These are phyloP conservation scores for Hiodon alosoides DNA, from an alignment of 2,113 vertebrate genomes.

Conservation along the genomic window DNA sequence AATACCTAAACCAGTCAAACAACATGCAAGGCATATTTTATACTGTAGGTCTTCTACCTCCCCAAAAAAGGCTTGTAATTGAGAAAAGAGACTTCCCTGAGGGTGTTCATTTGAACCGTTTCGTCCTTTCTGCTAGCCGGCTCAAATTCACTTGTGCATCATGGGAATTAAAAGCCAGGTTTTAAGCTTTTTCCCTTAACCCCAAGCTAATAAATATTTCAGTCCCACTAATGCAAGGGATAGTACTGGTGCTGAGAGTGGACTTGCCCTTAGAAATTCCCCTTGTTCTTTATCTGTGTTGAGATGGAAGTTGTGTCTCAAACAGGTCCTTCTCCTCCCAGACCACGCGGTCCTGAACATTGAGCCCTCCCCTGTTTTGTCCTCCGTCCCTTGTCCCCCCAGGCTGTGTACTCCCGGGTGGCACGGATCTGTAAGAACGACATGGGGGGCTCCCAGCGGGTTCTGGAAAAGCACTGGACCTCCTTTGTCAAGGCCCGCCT, in stretches of 20 bases:
- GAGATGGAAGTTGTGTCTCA: background rate
- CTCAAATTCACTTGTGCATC: constrained; percentile 42
- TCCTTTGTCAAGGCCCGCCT: constrained; percentile 93
- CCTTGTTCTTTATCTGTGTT: constrained; percentile 21
- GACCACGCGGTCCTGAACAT: no score
- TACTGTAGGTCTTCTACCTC: background rate
- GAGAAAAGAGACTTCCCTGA: constrained; percentile 16
- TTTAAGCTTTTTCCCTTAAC: constrained; percentile 56
- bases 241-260: constrained; percentile 64
- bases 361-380: background rate
- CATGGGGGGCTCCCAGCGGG: constrained; percentile 90
- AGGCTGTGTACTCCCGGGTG: constrained; percentile 96
- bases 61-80: background rate
- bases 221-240: constrained; percentile 60
- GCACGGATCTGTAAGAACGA: constrained; percentile 98
- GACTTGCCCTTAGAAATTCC: constrained; percentile 70
- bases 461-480: constrained; percentile 97
- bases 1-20: background rate
- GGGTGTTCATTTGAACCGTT: constrained; percentile 37
- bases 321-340: no score
- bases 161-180: constrained; percentile 36
- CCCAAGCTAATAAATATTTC: constrained; percentile 71
- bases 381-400: constrained; percentile 6
- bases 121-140: constrained; percentile 25
- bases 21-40: background rate